Base-by-base conservation (phyloP, 2,113 vertebrate species). In the Gavialis gangeticus region DNA sequence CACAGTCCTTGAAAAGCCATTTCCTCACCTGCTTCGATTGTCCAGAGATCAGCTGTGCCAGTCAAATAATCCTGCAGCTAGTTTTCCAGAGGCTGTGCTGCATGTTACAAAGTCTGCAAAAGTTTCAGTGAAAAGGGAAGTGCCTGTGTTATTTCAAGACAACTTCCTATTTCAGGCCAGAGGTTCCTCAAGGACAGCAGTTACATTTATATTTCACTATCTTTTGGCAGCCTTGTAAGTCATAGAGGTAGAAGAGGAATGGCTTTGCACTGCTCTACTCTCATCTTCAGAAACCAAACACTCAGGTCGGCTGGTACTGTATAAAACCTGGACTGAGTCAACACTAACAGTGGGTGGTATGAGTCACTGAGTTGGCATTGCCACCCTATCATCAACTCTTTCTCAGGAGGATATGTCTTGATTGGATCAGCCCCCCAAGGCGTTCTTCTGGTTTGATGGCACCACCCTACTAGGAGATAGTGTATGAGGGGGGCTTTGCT, bases 91-190 rank as follows among this genome's bases (percentile, higher is more conserved):
- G 56, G 57, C 78, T 76, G 85, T 12, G 80, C 79, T 62, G 84
- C 34, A 30, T 21, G 6, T 90, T 92, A 34, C 96, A 66, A 80
- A 95, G 90, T 8, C 84, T 8, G 89, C 62, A 17, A 19, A 69
- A 14, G 69, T 37, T 37, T 73, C 34, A 14, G 85, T 27, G 2
- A 81, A 84, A 84, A 87, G 91, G 94, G 96, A 96, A 96, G 92
- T n/a, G 2, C 66, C 0, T 6, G 75, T 88, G 92, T 80, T 96
- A 94, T 94, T 96, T 94, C 88, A 80, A 93, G 91, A 66, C 84
- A 12, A 75, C 92, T 96, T 97, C 96, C 96, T 94, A 91, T 79
- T 78, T 37, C 34, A 54, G 1, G 11, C 21, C 27, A 62, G 78
- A 34, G 30, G 37, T 58, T 80, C 62, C 77, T 21, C 28, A 24